A percentile compares a stretch with the other conserved stretches of the same genome.
Evolutionary conservation across 2,113 vertebrate species (phyloP).

Genomic region (Nannospalax galili): DNA sequence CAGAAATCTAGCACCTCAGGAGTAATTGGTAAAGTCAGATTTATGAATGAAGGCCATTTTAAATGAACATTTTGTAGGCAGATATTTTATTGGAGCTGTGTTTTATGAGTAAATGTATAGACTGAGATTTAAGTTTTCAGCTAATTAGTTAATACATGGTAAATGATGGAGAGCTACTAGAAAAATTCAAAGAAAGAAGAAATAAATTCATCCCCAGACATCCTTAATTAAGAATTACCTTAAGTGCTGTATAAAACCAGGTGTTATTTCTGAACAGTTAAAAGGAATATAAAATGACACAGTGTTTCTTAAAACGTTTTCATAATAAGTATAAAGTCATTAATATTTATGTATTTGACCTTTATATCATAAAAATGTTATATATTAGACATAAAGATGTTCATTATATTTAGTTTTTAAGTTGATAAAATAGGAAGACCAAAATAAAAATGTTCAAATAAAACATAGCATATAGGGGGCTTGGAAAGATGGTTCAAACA

Average conservation of each 20-base stretch:
- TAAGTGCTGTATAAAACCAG: constrained; percentile 19
- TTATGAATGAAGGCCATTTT: background rate
- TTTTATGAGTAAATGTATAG: background rate
- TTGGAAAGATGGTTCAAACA: no score
- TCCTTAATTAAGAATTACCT: background rate
- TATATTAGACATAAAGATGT: background rate
- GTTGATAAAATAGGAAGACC: background rate
- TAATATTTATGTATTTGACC: background rate
- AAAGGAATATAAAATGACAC: background rate
- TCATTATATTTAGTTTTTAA: background rate
- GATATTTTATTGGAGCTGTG: background rate
- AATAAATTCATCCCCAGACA: background rate
- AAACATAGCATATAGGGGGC: background rate
- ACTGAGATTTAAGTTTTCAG: background rate
- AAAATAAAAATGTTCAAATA: background rate
- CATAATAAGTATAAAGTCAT: background rate
- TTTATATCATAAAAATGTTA: background rate
- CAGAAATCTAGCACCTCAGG: background rate
- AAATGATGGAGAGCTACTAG: background rate
- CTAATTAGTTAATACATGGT: background rate
- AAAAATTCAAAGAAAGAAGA: background rate
- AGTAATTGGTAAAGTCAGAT: background rate
- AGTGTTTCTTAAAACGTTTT: constrained; percentile 14
- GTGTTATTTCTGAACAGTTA: background rate
- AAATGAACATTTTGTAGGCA: background rate